Conservation (phyloP, 2,888 invertebrate species). For the Mechanitis messenoides region DNA sequence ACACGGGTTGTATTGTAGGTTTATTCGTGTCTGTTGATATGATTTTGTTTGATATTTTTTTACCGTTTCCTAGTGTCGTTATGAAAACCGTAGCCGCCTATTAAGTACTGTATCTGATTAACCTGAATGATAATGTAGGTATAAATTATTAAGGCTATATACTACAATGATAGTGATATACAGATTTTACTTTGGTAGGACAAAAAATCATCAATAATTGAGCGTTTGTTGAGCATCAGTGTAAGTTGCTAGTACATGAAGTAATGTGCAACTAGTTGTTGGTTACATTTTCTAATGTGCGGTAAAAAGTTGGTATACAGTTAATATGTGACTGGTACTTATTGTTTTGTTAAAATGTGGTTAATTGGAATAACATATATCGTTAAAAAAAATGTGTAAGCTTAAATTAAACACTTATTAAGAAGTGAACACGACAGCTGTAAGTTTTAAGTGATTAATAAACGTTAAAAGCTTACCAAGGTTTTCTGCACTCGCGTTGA, state of each 20-base stretch:
- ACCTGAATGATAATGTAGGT: background rate
- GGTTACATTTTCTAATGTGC: slow-evolving; percentile 18
- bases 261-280: slow-evolving; percentile 17
- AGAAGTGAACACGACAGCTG: slow-evolving; percentile 24
- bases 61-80: slow-evolving; percentile 5
- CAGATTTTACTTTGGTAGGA: background rate
- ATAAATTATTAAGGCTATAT: background rate
- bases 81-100: slow-evolving; percentile 1
- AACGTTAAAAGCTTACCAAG: slow-evolving; percentile 74
- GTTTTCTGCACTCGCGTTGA: slow-evolving; percentile 85
- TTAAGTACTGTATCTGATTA: background rate
- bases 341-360: slow-evolving; percentile 26
- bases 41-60: slow-evolving; percentile 3
- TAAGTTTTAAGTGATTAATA: slow-evolving; percentile 18
- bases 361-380: slow-evolving; percentile 18
- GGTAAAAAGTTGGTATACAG: slow-evolving; percentile 8
- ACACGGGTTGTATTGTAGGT: slow-evolving; percentile 31
- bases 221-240: slow-evolving; percentile 30
- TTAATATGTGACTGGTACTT: slow-evolving; percentile 20
- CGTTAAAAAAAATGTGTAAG: slow-evolving; percentile 24
- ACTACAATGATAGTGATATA: background rate
- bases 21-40: slow-evolving; percentile 24
- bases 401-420: slow-evolving; percentile 20
- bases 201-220: slow-evolving; percentile 4
- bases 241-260: slow-evolving; percentile 9